Evolutionary conservation across 2,113 vertebrate genomes (phyloP).

Genomic region (Pyxicephalus adspersus): DNA sequence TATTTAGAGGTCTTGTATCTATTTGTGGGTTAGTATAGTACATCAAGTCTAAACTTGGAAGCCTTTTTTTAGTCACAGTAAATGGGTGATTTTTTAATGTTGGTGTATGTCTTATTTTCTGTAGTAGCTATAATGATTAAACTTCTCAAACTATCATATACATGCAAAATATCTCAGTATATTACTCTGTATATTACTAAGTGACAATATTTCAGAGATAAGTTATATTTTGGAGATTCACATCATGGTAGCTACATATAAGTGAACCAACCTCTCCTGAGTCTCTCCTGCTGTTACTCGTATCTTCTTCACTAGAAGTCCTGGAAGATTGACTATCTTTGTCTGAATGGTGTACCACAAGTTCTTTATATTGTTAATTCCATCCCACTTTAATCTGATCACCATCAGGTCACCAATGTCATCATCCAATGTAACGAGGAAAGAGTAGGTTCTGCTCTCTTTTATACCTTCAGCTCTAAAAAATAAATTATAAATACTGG

Average conservation of each 20-base stretch:
- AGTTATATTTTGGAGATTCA: too few species aligned
- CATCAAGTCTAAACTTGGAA: too few species aligned
- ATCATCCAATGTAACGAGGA: conserved; percentile 85
- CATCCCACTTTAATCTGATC: conserved; percentile 85
- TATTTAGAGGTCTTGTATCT: too few species aligned
- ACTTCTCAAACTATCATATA: too few species aligned
- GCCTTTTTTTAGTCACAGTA: too few species aligned
- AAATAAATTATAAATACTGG: not conserved
- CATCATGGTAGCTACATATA: not conserved
- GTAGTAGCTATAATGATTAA: too few species aligned
- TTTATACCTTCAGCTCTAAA: conserved; percentile 75
- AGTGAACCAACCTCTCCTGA: conserved; percentile 80
- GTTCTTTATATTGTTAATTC: conserved; percentile 77
- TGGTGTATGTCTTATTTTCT: too few species aligned
- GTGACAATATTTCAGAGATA: too few species aligned
- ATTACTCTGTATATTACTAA: too few species aligned
- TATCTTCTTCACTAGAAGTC: conserved; percentile 78
- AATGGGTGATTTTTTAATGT: too few species aligned
- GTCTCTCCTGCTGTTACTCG: conserved; percentile 88
- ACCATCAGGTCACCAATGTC: conserved; percentile 87
- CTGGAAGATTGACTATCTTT: conserved; percentile 72
- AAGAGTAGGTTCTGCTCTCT: conserved; percentile 84
- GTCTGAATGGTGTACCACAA: conserved; percentile 84
- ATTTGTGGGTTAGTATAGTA: too few species aligned
- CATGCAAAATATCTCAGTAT: too few species aligned